Conservation (phyloP, 1,140 invertebrate species). For the Tetragnatha versicolor region DNA sequence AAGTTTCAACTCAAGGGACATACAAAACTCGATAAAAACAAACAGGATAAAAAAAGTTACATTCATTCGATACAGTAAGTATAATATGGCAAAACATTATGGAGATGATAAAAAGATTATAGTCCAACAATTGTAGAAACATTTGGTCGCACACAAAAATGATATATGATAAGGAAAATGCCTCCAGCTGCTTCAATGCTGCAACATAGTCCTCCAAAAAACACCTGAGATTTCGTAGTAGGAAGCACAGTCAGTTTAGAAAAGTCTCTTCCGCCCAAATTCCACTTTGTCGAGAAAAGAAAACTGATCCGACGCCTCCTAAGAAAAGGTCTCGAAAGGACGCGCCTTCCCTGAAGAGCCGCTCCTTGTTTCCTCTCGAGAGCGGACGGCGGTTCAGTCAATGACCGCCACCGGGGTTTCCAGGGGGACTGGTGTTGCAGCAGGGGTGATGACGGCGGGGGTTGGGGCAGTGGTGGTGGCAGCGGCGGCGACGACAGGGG, state of each 20-base stretch:
- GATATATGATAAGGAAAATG: slow-evolving; percentile 45
- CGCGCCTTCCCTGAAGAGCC: too few species aligned
- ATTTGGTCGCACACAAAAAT: slow-evolving; percentile 34
- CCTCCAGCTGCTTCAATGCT: slow-evolving; percentile 22
- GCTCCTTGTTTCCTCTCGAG: neutral
- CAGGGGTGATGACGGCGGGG: neutral
- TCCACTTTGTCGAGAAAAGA: neutral
- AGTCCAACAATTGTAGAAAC: slow-evolving; percentile 22
- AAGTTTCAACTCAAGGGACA: too few species aligned
- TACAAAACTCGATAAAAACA: too few species aligned
- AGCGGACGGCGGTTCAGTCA: slow-evolving; percentile 2
- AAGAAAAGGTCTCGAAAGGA: too few species aligned
- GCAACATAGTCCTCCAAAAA: slow-evolving; percentile 44
- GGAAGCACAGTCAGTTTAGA: slow-evolving; percentile 30
- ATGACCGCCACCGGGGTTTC: slow-evolving; percentile 16
- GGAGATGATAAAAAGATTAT: slow-evolving; percentile 6
- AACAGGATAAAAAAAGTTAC: too few species aligned
- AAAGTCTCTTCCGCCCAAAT: neutral
- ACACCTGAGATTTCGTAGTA: slow-evolving; percentile 51
- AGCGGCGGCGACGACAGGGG: neutral
- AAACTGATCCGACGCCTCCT: too few species aligned
- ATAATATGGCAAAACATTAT: neutral
- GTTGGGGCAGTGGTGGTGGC: neutral
- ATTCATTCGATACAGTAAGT: too few species aligned
- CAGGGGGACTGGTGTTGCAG: slow-evolving; percentile 19